Evolutionary conservation across 2,797 vertebrate species (phyloP).

Genomic region (Streptopelia turtur): DNA sequence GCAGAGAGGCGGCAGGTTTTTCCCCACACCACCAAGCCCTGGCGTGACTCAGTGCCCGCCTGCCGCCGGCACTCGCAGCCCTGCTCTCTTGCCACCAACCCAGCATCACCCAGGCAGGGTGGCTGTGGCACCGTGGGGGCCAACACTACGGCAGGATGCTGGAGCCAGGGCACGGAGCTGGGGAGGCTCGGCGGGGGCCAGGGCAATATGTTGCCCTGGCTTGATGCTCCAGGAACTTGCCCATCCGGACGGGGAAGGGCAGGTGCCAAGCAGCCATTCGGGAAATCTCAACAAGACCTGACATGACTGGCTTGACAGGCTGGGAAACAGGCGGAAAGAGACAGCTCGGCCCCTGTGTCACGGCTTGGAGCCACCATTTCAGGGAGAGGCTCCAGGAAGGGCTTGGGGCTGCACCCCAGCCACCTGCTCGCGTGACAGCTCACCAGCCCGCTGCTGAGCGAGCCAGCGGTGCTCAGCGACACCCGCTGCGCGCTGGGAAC

Average conservation of each 20-base stretch:
- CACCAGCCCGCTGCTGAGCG: fast-evolving
- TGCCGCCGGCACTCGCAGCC: fast-evolving
- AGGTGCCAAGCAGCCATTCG: constrained; percentile 62
- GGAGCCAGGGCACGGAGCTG: fast-evolving
- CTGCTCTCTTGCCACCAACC: fast-evolving
- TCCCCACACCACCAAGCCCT: neutral
- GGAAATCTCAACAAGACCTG: constrained; percentile 49
- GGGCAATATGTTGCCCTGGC: neutral
- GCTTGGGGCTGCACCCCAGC: neutral
- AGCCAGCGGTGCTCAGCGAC: neutral
- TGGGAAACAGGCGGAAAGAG: constrained; percentile 60
- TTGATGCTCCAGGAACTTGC: constrained; percentile 48
- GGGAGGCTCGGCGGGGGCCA: neutral
- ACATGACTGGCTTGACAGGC: constrained; percentile 57
- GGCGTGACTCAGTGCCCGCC: neutral
- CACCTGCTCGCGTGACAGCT: neutral
- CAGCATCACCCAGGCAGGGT: neutral
- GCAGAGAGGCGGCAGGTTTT: neutral
- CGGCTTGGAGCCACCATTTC: neutral
- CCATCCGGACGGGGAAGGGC: constrained; percentile 44
- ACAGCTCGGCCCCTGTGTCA: constrained; percentile 24
- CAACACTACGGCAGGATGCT: neutral
- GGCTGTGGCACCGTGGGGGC: fast-evolving
- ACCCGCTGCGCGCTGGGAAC: fast-evolving
- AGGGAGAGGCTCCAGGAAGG: constrained; percentile 50